phyloP scores from a whole-genome alignment of 2,888 invertebrate genomes.

The Drosophila mimetica region DNA sequence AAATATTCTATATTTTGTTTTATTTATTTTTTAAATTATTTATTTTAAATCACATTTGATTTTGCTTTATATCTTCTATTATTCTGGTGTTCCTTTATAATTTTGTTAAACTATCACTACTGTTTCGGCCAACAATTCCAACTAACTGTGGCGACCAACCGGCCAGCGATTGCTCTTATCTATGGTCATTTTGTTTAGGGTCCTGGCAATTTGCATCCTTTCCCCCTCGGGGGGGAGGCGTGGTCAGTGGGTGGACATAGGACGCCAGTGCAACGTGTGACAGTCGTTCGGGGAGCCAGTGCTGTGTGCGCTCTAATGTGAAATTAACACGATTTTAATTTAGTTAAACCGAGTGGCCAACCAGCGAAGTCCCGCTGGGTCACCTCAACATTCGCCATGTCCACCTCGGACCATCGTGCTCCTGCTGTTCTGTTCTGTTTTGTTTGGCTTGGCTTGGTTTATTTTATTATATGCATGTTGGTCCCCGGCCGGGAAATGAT shows the following conservation, averaged over 20 bases:
- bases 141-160: conserved; percentile 17
- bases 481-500: conserved; percentile 58
- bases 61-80: not conserved
- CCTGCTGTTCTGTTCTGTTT: not conserved
- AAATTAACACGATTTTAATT: conserved; percentile 81
- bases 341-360: conserved; percentile 79
- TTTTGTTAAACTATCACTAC: not conserved
- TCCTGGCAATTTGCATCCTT: conserved; percentile 67
- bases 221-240: conserved; percentile 17
- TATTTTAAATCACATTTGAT: too few relatives aligned
- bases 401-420: not conserved
- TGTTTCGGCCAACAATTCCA: conserved; percentile 6
- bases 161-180: conserved; percentile 58
- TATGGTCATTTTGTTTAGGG: conserved; percentile 66
- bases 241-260: not conserved
- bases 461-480: conserved; percentile 70
- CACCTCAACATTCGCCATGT: conserved; percentile 10
- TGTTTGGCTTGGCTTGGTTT: conserved; percentile 53
- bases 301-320: conserved; percentile 78
- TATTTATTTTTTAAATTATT: too few relatives aligned
- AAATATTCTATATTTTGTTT: too few relatives aligned
- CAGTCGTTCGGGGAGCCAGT: conserved; percentile 61
- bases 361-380: conserved; percentile 35
- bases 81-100: not conserved
- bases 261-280: conserved; percentile 50